A percentile compares a stretch with the other conserved stretches of the same genome.
These are phyloP conservation scores for Pemphigus obesinymphae DNA, from an alignment of 1,140 invertebrate species.

Conservation along the genomic window DNA sequence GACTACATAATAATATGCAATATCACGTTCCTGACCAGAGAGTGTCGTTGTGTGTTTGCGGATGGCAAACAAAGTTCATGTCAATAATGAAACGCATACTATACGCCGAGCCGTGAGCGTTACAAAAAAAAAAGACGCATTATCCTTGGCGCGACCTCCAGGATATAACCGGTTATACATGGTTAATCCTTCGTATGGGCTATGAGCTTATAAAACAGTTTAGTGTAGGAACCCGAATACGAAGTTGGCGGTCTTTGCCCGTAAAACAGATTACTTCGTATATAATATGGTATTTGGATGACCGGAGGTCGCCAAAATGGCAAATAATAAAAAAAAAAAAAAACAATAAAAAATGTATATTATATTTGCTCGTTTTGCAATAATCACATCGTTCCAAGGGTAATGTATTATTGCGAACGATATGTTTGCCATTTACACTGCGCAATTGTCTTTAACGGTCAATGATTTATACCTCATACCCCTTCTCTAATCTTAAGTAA, in stretches of 20 bases:
- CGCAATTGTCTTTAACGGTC: too few relatives aligned
- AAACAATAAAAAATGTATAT: background rate
- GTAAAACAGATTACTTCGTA: background rate
- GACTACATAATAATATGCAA: too few relatives aligned
- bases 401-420: too few relatives aligned
- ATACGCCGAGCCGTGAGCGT: background rate
- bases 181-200: background rate
- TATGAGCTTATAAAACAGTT: background rate
- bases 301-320: background rate
- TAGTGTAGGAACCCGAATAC: background rate
- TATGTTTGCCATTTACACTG: too few relatives aligned
- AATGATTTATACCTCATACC: too few relatives aligned
- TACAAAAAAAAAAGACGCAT: background rate
- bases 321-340: background rate
- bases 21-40: too few relatives aligned
- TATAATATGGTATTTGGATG: background rate
- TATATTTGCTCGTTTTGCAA: background rate
- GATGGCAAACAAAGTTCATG: too few relatives aligned
- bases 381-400: background rate
- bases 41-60: too few relatives aligned
- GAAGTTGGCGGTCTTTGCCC: too few relatives aligned
- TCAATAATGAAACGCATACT: background rate
- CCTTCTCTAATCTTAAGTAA: too few relatives aligned
- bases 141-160: constrained; percentile 11
- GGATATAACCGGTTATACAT: background rate